Evolutionary conservation across 2,113 vertebrate genomes (phyloP).

Genomic region (Xiphophorus couchianus): DNA sequence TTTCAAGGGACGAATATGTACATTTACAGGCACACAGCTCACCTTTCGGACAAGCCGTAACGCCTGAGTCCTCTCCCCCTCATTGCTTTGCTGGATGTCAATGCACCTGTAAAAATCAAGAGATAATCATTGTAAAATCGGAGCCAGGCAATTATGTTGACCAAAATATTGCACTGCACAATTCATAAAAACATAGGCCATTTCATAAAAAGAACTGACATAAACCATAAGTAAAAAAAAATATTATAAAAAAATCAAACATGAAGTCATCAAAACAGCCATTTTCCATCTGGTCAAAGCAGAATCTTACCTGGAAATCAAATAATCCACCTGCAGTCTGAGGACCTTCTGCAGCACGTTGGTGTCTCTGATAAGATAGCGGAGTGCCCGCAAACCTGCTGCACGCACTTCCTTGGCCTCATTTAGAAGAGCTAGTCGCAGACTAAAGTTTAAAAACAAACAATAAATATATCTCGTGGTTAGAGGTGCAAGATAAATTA

Average conservation of each 20-base stretch:
- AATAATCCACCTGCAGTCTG: conserved; percentile 95
- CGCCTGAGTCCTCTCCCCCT: conserved; percentile 98
- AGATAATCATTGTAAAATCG: conserved; percentile 2
- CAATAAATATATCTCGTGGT: background rate
- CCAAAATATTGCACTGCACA: background rate
- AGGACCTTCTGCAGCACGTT: conserved; percentile 94
- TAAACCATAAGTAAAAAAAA: background rate
- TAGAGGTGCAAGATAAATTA: background rate
- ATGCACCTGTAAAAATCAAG: conserved; percentile 87
- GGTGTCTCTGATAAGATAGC: conserved; percentile 95
- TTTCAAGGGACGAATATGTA: background rate
- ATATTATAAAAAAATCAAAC: background rate
- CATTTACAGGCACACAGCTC: conserved; percentile 33
- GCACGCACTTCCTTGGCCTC: conserved; percentile 99
- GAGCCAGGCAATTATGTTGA: background rate
- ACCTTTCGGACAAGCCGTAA: conserved; percentile 98
- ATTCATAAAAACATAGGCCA: conserved; percentile 2
- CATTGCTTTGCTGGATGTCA: conserved; percentile 99
- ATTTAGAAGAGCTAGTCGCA: conserved; percentile 93
- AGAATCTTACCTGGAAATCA: conserved; percentile 90
- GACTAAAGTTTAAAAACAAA: conserved; percentile 73
- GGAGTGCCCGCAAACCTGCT: conserved; percentile 93
- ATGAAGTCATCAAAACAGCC: background rate
- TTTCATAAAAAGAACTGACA: background rate
- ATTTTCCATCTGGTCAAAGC: background rate